phyloP scores from a whole-genome alignment of 2,888 invertebrate species.

The Apotomis turbidana region DNA sequence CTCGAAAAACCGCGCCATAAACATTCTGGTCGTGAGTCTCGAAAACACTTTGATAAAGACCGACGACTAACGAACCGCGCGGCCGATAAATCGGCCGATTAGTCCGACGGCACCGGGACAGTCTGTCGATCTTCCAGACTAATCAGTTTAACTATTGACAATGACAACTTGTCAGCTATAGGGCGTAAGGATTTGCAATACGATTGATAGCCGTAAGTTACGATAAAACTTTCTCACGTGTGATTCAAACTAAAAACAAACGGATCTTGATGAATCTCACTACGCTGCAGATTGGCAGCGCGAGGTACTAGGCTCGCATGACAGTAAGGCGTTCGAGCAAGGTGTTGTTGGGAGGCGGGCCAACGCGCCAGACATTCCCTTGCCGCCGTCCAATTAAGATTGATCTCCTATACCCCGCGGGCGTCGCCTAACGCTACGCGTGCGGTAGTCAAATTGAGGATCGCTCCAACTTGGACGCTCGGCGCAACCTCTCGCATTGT shows the following conservation, averaged over 20 bases:
- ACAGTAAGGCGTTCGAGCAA: constrained; percentile 75
- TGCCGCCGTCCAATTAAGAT: constrained; percentile 72
- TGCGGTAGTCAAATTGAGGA: constrained; percentile 55
- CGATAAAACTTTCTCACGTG: constrained; percentile 21
- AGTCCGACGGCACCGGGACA: constrained; percentile 55
- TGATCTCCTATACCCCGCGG: constrained; percentile 67
- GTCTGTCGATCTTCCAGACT: constrained; percentile 58
- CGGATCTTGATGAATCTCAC: constrained; percentile 21
- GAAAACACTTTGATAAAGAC: constrained; percentile 70
- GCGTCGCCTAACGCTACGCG: constrained; percentile 56
- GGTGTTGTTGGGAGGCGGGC: constrained; percentile 75
- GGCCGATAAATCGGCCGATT: constrained; percentile 49
- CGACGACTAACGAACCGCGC: constrained; percentile 70
- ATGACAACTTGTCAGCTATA: constrained; percentile 53
- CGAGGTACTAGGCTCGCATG: constrained; percentile 76
- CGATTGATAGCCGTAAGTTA: constrained; percentile 13
- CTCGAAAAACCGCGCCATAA: constrained; percentile 73
- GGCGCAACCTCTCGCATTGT: constrained; percentile 57
- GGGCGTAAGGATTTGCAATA: constrained; percentile 38
- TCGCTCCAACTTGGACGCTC: constrained; percentile 59
- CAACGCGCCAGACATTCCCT: constrained; percentile 76
- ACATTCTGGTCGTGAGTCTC: constrained; percentile 72
- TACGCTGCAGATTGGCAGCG: constrained; percentile 53
- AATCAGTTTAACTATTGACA: constrained; percentile 60
- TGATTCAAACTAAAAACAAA: constrained; percentile 11